Conservation (phyloP, 2,888 invertebrate genomes). For the Volucella bombylans region DNA sequence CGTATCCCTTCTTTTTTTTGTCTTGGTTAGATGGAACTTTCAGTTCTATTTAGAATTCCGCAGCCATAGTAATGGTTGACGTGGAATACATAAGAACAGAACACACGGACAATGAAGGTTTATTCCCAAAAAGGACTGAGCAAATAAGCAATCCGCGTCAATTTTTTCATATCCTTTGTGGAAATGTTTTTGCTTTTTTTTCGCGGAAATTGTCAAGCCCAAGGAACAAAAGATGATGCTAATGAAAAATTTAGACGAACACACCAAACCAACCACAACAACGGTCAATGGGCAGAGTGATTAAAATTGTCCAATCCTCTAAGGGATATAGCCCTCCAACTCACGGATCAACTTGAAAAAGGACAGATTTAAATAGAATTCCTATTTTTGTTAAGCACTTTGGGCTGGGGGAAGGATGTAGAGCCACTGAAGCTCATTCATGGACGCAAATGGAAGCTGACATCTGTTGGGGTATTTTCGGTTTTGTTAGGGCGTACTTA, state of each 20-base stretch:
- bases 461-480: slow-evolving; percentile 4
- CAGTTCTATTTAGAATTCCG: slow-evolving; percentile 7
- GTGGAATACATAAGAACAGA: slow-evolving; percentile 16
- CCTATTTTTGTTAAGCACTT: slow-evolving; percentile 39
- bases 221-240: slow-evolving; percentile 54
- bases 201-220: slow-evolving; percentile 49
- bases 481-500: background rate
- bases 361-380: slow-evolving; percentile 34
- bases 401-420: slow-evolving; percentile 37
- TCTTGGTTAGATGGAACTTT: slow-evolving; percentile 54
- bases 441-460: slow-evolving; percentile 12
- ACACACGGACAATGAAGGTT: slow-evolving; percentile 38
- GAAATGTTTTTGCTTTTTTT: background rate
- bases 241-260: slow-evolving; percentile 64
- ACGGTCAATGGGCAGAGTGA: slow-evolving; percentile 33
- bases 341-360: background rate
- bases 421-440: slow-evolving; percentile 26
- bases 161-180: slow-evolving; percentile 1
- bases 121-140: slow-evolving; percentile 10
- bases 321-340: background rate
- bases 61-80: slow-evolving; percentile 32
- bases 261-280: slow-evolving; percentile 15
- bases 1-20: slow-evolving; percentile 20
- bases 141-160: slow-evolving; percentile 30
- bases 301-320: slow-evolving; percentile 36